Evolutionary conservation across 2,888 invertebrate species (phyloP).

Genomic region (Hermaeophaga mercurialis): DNA sequence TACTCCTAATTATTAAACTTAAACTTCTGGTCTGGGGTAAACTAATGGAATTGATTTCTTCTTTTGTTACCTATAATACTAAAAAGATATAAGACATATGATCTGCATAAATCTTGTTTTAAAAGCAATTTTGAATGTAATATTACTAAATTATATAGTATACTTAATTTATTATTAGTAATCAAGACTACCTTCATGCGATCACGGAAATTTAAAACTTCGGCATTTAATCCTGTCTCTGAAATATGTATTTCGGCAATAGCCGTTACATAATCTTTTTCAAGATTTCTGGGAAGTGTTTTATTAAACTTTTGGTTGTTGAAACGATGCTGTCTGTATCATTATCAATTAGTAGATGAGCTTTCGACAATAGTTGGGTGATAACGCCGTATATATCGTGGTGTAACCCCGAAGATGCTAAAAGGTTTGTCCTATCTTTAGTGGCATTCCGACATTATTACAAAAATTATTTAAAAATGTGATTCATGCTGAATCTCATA

Average conservation of each 20-base stretch:
- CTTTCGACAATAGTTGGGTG: conserved; percentile 24
- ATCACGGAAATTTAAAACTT: background rate
- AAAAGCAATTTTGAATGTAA: no score
- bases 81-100: background rate
- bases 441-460: conserved; percentile 16
- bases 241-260: background rate
- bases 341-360: conserved; percentile 29
- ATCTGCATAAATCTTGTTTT: no score
- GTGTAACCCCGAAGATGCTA: conserved; percentile 7
- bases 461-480: conserved; percentile 26
- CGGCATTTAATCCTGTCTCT: background rate
- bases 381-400: conserved; percentile 20
- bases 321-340: conserved; percentile 34
- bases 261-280: background rate
- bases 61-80: background rate
- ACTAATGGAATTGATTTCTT: background rate
- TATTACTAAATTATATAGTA: background rate
- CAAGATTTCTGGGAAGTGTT: background rate
- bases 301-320: conserved; percentile 16
- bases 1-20: background rate
- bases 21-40: no score
- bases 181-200: background rate
- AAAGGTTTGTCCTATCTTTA: background rate
- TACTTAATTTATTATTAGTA: background rate
- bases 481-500: background rate